Evolutionary conservation across 2,888 invertebrate species (phyloP).

Genomic region (Pachycephus smyrnensis): DNA sequence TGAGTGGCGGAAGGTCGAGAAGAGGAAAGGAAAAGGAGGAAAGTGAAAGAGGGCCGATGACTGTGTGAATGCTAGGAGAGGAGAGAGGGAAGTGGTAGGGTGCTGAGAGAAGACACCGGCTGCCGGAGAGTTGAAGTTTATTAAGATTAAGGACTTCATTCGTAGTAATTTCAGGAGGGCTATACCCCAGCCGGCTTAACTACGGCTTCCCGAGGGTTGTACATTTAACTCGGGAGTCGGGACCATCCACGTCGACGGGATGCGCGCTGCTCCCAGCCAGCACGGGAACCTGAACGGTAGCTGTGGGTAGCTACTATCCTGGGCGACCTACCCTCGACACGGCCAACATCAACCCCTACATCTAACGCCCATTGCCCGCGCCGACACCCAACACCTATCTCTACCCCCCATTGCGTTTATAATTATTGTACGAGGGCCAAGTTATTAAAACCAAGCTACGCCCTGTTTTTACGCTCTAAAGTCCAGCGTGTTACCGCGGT

Average conservation of each 20-base stretch:
- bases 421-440: conserved; percentile 32
- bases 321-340: no score
- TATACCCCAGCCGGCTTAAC: no score
- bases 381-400: no score
- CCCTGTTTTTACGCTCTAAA: conserved; percentile 5
- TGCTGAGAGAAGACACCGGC: conserved; percentile 14
- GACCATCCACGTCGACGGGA: conserved; percentile 10
- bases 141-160: conserved; percentile 65
- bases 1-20: neutral
- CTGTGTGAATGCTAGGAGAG: neutral
- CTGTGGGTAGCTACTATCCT: no score
- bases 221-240: conserved; percentile 3
- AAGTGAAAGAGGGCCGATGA: neutral
- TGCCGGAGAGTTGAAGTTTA: conserved; percentile 56
- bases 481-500: conserved; percentile 3
- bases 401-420: conserved; percentile 26
- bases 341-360: no score
- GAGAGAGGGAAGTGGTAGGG: conserved; percentile 1
- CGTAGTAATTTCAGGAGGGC: conserved; percentile 51
- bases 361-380: neutral
- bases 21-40: neutral
- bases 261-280: no score
- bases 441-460: conserved; percentile 18
- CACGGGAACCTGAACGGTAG: no score
- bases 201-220: neutral